Evolutionary conservation across 1,140 invertebrate genomes (phyloP).

Genomic region (Pollicipes pollicipes): DNA sequence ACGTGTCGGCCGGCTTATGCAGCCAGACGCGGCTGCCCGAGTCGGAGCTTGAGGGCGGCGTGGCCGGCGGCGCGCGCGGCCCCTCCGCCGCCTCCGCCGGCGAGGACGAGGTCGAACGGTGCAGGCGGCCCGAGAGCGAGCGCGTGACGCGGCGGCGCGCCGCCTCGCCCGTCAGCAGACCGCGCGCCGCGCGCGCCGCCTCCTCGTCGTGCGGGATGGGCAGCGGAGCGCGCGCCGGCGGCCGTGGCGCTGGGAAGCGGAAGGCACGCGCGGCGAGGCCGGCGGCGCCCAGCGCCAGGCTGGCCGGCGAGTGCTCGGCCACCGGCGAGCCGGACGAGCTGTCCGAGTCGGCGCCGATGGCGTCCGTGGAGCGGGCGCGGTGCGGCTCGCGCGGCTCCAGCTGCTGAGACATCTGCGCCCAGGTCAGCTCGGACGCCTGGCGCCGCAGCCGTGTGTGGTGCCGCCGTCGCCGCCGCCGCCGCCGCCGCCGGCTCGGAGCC

Average conservation of each 20-base stretch:
- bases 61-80: too few species aligned
- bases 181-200: too few species aligned
- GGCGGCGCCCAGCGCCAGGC: not conserved
- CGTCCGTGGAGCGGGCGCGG: not conserved
- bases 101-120: not conserved
- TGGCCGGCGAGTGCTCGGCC: not conserved
- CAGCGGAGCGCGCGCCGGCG: not conserved
- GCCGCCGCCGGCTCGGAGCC: slow-evolving; percentile 9
- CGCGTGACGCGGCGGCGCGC: too few species aligned
- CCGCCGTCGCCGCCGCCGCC: slow-evolving; percentile 7
- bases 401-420: not conserved
- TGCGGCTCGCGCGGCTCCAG: not conserved
- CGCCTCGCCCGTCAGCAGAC: not conserved
- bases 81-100: too few species aligned
- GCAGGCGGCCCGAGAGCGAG: not conserved
- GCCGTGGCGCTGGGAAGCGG: not conserved
- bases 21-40: not conserved
- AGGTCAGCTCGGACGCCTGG: slow-evolving; percentile 12
- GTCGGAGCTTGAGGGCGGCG: too few species aligned
- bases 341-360: not conserved
- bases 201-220: not conserved
- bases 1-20: not conserved
- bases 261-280: not conserved
- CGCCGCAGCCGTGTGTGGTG: slow-evolving; percentile 10
- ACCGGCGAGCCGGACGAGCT: not conserved